Percentiles rank a stretch among this genome's conserved stretches.
Evolutionary conservation across 2,113 vertebrate species (phyloP).

Genomic region (Carlito syrichta): DNA sequence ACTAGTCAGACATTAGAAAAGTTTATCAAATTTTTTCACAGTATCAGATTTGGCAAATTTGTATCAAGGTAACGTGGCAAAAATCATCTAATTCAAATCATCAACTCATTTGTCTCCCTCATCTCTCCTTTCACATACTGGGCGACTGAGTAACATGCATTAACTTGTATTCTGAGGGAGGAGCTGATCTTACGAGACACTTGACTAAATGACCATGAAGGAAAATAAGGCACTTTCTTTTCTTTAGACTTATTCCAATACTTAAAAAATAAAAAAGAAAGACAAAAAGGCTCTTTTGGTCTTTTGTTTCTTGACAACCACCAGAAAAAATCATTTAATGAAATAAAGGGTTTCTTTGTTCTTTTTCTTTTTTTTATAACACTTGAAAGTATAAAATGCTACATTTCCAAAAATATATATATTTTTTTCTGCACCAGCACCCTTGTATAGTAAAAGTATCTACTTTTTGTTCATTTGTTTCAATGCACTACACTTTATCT

Average conservation of each 20-base stretch:
- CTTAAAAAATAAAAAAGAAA: conserved; percentile 89
- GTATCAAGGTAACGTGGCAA: conserved; percentile 80
- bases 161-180: conserved; percentile 84
- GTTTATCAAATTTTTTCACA: conserved; percentile 75
- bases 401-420: conserved; percentile 95
- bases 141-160: conserved; percentile 83
- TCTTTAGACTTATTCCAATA: conserved; percentile 92
- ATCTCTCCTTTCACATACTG: conserved; percentile 82
- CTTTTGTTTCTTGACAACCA: conserved; percentile 92
- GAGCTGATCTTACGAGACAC: conserved; percentile 87
- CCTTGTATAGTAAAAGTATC: conserved; percentile 92
- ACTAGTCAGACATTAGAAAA: conserved; percentile 77
- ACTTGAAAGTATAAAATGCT: conserved; percentile 97
- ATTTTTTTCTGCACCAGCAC: conserved; percentile 94
- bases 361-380: conserved; percentile 91
- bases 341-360: conserved; percentile 97
- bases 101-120: conserved; percentile 84
- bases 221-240: conserved; percentile 96
- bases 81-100: conserved; percentile 81
- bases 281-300: conserved; percentile 93
- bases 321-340: conserved; percentile 92
- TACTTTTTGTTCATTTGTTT: conserved; percentile 90
- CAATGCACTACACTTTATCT: conserved; percentile 93
- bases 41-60: conserved; percentile 83
- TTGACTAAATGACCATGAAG: conserved; percentile 90